These are phyloP conservation scores for Nesospiza acunhae DNA, from an alignment of 2,113 vertebrate genomes.

Conservation along the genomic window DNA sequence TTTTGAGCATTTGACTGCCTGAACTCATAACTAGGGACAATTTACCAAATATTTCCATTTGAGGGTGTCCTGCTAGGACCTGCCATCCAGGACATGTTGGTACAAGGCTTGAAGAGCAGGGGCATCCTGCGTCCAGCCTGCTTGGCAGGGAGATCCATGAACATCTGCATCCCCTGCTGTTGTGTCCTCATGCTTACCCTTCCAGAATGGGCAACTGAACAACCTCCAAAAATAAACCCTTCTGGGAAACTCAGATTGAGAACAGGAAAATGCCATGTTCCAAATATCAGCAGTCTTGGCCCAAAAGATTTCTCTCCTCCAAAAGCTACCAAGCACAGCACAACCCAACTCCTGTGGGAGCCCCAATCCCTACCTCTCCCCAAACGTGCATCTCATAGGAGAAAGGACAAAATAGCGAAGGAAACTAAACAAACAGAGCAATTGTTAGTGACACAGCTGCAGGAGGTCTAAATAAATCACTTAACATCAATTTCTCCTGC, in stretches of 20 bases:
- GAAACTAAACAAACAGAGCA: neutral
- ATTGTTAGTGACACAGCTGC: neutral
- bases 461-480: neutral
- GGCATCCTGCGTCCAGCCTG: neutral
- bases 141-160: neutral
- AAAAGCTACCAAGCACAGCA: neutral
- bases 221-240: neutral
- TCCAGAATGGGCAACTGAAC: neutral
- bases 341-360: neutral
- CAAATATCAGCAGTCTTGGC: neutral
- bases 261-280: neutral
- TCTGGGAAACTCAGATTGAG: neutral
- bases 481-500: neutral
- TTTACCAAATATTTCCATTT: neutral
- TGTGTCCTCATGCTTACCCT: neutral
- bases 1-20: neutral
- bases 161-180: neutral
- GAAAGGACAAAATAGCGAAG: neutral
- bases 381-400: neutral
- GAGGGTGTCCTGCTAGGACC: neutral
- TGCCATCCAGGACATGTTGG: rapidly evolving
- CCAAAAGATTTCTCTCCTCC: neutral
- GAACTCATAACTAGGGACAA: neutral
- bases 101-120: neutral
- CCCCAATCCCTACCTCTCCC: neutral